phyloP scores from a whole-genome alignment of 30 jellyfish, hydroid and myxozoan species.

The Calvadosia cruxmelitensis region DNA sequence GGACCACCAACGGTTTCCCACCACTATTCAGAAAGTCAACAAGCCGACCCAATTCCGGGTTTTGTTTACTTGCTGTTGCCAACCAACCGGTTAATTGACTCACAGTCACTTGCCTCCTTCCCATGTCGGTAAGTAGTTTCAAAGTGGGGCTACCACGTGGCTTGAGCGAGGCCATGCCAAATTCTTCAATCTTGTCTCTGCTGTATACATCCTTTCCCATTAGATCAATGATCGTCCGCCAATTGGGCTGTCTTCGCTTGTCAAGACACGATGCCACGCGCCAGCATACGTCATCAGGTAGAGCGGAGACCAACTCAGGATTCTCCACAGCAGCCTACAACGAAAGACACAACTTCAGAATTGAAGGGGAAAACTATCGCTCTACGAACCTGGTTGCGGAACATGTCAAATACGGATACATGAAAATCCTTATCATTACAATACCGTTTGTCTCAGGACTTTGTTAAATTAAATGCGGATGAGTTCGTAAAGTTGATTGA shows the following conservation, averaged over 20 bases:
- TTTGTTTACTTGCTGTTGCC: constrained; percentile 4
- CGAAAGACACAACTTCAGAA: too few relatives aligned
- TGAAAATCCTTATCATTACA: too few relatives aligned
- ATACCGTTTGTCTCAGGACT: too few relatives aligned
- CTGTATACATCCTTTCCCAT: constrained; percentile 30
- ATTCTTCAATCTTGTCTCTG: constrained; percentile 22
- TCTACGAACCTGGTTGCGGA: too few relatives aligned
- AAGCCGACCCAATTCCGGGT: background rate
- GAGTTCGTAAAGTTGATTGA: too few relatives aligned
- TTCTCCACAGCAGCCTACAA: background rate
- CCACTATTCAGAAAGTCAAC: background rate
- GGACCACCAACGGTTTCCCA: constrained; percentile 2
- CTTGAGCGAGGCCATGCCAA: constrained; percentile 48
- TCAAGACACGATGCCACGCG: constrained; percentile 42
- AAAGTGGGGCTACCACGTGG: constrained; percentile 79
- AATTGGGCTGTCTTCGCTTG: constrained; percentile 44
- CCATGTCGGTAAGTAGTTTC: constrained; percentile 42
- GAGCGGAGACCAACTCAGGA: background rate
- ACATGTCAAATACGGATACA: too few relatives aligned
- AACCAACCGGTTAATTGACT: constrained; percentile 34
- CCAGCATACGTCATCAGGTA: constrained; percentile 24
- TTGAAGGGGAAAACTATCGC: too few relatives aligned
- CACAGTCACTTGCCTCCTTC: constrained; percentile 24
- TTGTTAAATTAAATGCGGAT: too few relatives aligned
- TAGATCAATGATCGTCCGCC: constrained; percentile 41